Evolutionary conservation across 2,888 invertebrate genomes (phyloP).

Genomic region (Phrixothrix hirtus): DNA sequence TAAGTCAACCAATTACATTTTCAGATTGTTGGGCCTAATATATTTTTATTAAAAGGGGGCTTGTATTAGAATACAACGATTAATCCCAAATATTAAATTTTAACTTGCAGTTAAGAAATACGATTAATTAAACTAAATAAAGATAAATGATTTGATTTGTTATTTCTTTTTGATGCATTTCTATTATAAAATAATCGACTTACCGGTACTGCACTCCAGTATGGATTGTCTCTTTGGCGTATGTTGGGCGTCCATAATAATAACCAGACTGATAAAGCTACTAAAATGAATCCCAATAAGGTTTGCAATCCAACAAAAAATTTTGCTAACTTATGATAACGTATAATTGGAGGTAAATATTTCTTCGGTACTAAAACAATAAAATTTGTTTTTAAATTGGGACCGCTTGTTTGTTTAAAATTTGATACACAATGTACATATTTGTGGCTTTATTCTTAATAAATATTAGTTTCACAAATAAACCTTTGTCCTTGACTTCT

Average conservation of each 20-base stretch:
- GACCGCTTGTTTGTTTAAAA: too few relatives aligned
- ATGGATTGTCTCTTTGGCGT: conserved; percentile 64
- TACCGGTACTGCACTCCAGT: conserved; percentile 68
- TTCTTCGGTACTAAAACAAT: conserved; percentile 56
- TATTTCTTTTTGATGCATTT: too few relatives aligned
- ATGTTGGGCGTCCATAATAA: conserved; percentile 65
- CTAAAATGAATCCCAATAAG: conserved; percentile 60
- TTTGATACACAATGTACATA: too few relatives aligned
- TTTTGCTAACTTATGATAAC: conserved; percentile 57
- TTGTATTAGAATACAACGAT: too few relatives aligned
- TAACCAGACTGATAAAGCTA: conserved; percentile 63
- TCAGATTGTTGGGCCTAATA: too few relatives aligned
- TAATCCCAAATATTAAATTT: too few relatives aligned
- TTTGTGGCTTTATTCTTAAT: background rate
- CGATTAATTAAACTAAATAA: background rate
- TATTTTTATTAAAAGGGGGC: too few relatives aligned
- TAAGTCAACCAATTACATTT: too few relatives aligned
- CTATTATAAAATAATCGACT: too few relatives aligned
- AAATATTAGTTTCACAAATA: background rate
- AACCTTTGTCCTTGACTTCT: background rate
- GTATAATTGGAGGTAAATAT: conserved; percentile 58
- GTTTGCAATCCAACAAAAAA: conserved; percentile 58
- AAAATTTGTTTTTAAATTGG: too few relatives aligned
- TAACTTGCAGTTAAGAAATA: background rate
- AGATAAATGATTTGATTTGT: too few relatives aligned